Evolutionary conservation across 1,140 invertebrate genomes (phyloP).

Genomic region (Habropoda laboriosa): DNA sequence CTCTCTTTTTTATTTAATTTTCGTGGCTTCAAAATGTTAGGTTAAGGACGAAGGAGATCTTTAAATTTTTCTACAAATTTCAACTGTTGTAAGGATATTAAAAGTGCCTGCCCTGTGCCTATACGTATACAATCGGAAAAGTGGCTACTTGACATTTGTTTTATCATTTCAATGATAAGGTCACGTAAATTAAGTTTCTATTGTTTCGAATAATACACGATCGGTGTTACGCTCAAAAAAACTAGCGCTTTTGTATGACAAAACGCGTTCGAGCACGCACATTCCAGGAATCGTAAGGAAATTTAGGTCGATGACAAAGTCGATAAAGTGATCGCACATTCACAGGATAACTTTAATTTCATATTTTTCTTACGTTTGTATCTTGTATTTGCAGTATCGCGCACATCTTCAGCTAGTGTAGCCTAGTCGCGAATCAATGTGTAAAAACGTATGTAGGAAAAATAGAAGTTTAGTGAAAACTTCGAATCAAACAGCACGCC

Average conservation of each 20-base stretch:
- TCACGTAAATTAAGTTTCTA: background rate
- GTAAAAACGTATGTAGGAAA: background rate
- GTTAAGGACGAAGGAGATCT: background rate
- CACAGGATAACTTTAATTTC: constrained; percentile 10
- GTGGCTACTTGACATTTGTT: background rate
- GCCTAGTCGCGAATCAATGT: background rate
- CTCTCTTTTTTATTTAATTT: background rate
- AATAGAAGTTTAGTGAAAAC: background rate
- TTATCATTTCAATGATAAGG: too few species aligned
- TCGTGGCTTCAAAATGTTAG: background rate
- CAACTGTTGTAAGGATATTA: background rate
- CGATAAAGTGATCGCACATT: constrained; percentile 24
- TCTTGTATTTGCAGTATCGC: background rate
- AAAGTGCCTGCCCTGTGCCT: constrained; percentile 36
- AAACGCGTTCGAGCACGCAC: constrained; percentile 36
- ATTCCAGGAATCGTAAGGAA: constrained; percentile 19
- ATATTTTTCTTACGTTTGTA: constrained; percentile 12
- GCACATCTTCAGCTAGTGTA: background rate
- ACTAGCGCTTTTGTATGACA: background rate
- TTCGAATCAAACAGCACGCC: too few species aligned
- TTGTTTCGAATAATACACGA: background rate
- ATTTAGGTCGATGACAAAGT: constrained; percentile 18
- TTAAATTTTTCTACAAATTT: background rate
- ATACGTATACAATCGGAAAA: background rate
- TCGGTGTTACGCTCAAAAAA: constrained; percentile 2